Percentiles rank a stretch among this genome's conserved stretches.
These are phyloP conservation scores for Oligia fasciuncula DNA, from an alignment of 2,888 invertebrate genomes.

Conservation along the genomic window DNA sequence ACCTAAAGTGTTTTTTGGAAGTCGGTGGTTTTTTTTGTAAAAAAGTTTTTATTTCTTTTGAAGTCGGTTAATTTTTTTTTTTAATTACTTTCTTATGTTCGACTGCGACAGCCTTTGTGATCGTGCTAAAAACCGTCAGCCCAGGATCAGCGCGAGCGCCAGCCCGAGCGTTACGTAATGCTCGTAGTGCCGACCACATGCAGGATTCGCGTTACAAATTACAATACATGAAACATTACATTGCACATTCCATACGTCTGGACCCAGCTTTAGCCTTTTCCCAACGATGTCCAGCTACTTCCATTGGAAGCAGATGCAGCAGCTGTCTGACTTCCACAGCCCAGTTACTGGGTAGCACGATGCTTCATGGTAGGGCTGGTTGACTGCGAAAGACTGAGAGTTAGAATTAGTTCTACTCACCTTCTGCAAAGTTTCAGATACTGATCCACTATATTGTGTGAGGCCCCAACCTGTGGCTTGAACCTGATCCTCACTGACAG, in stretches of 20 bases:
- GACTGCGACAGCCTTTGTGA: background rate
- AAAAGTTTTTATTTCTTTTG: too few species aligned
- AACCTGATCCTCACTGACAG: slow-evolving; percentile 60
- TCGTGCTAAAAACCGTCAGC: background rate
- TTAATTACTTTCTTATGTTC: too few species aligned
- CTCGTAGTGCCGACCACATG: background rate
- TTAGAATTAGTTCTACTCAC: slow-evolving; percentile 57
- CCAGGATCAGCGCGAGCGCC: background rate
- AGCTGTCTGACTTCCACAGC: background rate
- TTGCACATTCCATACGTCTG: background rate
- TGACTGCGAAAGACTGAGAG: background rate
- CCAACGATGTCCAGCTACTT: background rate
- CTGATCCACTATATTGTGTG: slow-evolving; percentile 62
- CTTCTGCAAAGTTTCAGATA: slow-evolving; percentile 75
- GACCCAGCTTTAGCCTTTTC: background rate
- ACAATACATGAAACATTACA: background rate
- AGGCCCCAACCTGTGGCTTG: slow-evolving; percentile 79
- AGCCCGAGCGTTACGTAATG: background rate
- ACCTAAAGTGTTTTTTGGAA: too few species aligned
- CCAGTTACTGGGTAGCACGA: background rate
- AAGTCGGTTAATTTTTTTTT: too few species aligned
- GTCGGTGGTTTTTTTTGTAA: too few species aligned
- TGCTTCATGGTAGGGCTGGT: background rate
- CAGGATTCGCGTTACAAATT: background rate
- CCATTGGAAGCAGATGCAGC: background rate